Evolutionary conservation across 2,888 invertebrate genomes (phyloP), one percentile per base, ranked within the genome.

Genomic region (Volucella inflata): DNA sequence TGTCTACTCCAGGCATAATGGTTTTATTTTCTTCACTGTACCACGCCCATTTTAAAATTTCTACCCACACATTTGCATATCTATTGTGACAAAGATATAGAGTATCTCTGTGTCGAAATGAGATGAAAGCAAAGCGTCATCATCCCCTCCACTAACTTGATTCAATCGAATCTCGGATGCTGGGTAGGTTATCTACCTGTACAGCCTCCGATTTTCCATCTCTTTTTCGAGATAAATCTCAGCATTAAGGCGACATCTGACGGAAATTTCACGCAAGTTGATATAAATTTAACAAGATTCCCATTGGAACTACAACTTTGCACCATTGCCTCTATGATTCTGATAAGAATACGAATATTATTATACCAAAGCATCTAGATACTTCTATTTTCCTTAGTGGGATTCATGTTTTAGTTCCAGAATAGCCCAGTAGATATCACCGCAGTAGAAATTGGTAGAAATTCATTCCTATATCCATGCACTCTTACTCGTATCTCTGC

Each of bases 311-410:
- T 68, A 36, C 40, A 46, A 53, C 67, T 68, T 12, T 59, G 59
- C 65, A 55, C 67, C 64, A 60, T 48, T 17, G 67, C 57, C 62
- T 68, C 68, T 68, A 42, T 36, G 48, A 30, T 71, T 77, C 81
- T 53, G 80, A 84, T 81, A 85, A 85, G 85, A 81, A 72, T 81
- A 85, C 81, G 85, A 81, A 72, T 64, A 67, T 38, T 72, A 51
- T 62, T 71, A 80, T 55, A 57, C 48, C 48, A 36, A 30, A 64
- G 64, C 50, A 72, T 72, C 72, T 72, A 53, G 62, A 59, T 51
- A 16, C 48, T 17, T 48, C 40, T 55, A 42, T 16, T 17, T 64
- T 62, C 50, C 4, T 42, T 30, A 42, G 48, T 21, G 68, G 62
- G n/a, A 62, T 16, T 62, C 62, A 2, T 21, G 16, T 36, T 9